A percentile compares a stretch with the other conserved stretches of the same genome.
Conservation (phyloP, 2,113 vertebrate species). For the Pelvicachromis taeniatus region DNA sequence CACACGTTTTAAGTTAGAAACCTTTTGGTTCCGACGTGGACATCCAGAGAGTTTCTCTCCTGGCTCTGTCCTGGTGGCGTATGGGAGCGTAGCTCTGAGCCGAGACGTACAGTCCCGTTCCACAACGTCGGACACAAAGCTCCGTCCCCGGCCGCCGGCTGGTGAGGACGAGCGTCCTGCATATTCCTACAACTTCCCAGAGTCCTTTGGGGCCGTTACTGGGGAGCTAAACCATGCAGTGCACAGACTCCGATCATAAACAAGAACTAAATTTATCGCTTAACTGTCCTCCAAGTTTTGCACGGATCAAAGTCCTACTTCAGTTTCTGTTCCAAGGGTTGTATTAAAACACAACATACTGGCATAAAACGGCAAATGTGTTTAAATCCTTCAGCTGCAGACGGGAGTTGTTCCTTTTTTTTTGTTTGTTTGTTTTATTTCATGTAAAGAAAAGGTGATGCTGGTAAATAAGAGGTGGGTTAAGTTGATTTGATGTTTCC, state of each 20-base stretch:
- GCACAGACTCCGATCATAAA: not conserved
- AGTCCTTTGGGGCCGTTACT: conserved; percentile 48
- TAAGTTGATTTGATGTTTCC: not conserved
- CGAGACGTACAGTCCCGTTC: conserved; percentile 69
- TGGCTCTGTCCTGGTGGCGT: conserved; percentile 78
- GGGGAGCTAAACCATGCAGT: conserved; percentile 72
- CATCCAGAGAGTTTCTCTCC: conserved; percentile 59
- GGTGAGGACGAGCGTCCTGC: conserved; percentile 52
- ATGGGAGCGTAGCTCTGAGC: conserved; percentile 66
- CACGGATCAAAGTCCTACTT: not conserved
- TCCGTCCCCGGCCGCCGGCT: conserved; percentile 29
- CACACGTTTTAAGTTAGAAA: not conserved
- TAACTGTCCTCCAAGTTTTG: not conserved
- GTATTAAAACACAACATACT: not conserved
- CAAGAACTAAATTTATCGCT: not conserved
- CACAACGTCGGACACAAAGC: conserved; percentile 60
- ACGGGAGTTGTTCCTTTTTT: not conserved
- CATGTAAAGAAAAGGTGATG: not conserved
- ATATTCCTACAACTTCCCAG: conserved; percentile 17
- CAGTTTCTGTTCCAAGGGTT: not conserved
- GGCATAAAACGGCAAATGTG: not conserved
- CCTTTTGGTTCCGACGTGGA: conserved; percentile 34
- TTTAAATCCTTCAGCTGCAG: not conserved
- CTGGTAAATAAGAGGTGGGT: not conserved
- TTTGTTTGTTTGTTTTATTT: not conserved